A percentile compares a stretch with the other conserved stretches of the same genome.
These are phyloP conservation scores for Oeneis ivallda DNA, from an alignment of 2,888 invertebrate species.

Conservation along the genomic window DNA sequence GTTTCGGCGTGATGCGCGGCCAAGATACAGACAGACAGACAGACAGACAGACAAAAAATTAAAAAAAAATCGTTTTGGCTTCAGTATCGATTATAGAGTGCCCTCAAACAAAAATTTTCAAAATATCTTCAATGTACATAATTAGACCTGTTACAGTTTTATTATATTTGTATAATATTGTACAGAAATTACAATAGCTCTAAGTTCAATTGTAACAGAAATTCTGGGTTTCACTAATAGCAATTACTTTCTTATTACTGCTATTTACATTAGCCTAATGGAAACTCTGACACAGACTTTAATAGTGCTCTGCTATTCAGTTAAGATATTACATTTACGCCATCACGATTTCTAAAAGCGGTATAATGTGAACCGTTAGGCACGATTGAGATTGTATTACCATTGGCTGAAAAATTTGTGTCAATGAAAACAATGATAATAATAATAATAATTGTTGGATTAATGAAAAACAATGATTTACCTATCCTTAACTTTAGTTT, in stretches of 20 bases:
- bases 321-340: slow-evolving; percentile 16
- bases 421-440: slow-evolving; percentile 11
- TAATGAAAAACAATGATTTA: no score
- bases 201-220: slow-evolving; percentile 8
- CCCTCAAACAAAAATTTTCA: no score
- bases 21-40: no score
- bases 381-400: neutral
- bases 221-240: neutral
- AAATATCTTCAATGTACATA: no score
- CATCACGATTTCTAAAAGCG: slow-evolving; percentile 7
- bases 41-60: no score
- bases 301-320: slow-evolving; percentile 14
- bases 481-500: no score
- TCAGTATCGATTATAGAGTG: no score
- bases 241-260: slow-evolving; percentile 14
- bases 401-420: neutral
- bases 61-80: no score
- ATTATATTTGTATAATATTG: no score
- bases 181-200: neutral
- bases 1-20: no score
- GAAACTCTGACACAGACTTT: slow-evolving; percentile 15
- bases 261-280: slow-evolving; percentile 22
- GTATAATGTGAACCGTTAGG: slow-evolving; percentile 14
- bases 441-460: neutral
- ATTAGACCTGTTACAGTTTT: no score